Percentiles rank a stretch among this genome's conserved stretches.
phyloP scores from a whole-genome alignment of 1,140 invertebrate genomes.

The Oncopodura yosiiana region DNA sequence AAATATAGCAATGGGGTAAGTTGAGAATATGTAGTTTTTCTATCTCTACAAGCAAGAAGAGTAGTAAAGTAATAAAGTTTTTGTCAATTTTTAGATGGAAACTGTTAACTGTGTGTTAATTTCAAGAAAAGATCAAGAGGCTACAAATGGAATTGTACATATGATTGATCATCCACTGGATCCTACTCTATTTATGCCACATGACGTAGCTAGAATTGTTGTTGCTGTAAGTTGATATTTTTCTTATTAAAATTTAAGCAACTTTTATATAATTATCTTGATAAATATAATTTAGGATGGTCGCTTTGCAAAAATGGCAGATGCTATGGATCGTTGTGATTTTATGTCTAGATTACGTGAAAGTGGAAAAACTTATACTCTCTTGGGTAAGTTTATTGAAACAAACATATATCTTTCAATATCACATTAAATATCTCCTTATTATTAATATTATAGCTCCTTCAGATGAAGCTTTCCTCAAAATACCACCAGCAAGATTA shows the following conservation, averaged over 20 bases:
- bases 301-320: slow-evolving; percentile 47
- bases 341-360: slow-evolving; percentile 37
- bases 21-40: slow-evolving; percentile 4
- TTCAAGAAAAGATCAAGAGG: slow-evolving; percentile 46
- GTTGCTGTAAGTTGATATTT: slow-evolving; percentile 32
- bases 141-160: slow-evolving; percentile 59
- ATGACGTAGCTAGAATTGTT: slow-evolving; percentile 37
- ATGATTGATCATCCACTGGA: slow-evolving; percentile 55
- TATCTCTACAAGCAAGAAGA: slow-evolving; percentile 1
- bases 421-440: no score
- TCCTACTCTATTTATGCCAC: slow-evolving; percentile 41
- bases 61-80: not conserved
- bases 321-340: slow-evolving; percentile 46
- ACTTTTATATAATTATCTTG: not conserved
- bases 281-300: slow-evolving; percentile 41
- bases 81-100: slow-evolving; percentile 42
- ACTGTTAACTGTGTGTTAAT: slow-evolving; percentile 48
- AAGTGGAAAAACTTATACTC: slow-evolving; percentile 43
- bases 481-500: slow-evolving; percentile 40
- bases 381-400: no score
- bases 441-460: no score
- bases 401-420: no score
- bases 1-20: slow-evolving; percentile 45
- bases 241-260: not conserved
- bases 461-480: slow-evolving; percentile 51